Evolutionary conservation across 2,888 invertebrate genomes (phyloP).

Genomic region (Gnatocerus cornutus): DNA sequence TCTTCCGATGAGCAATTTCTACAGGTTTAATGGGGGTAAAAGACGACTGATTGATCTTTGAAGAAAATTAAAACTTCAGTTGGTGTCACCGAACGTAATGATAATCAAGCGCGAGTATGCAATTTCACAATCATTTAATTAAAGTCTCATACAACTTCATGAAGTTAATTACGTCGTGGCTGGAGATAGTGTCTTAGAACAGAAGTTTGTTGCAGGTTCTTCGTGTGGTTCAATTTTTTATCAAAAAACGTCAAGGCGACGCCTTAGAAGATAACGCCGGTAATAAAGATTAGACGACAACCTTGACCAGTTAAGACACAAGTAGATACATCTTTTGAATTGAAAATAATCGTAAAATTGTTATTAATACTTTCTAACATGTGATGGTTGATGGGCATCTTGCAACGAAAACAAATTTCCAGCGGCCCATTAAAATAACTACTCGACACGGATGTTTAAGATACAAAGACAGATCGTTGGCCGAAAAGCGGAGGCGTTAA

Average conservation of each 20-base stretch:
- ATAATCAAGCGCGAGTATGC: constrained; percentile 15
- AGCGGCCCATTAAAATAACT: too few relatives aligned
- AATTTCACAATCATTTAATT: constrained; percentile 9
- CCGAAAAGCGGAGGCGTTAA: constrained; percentile 28
- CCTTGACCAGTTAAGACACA: constrained; percentile 25
- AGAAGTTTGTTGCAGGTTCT: neutral
- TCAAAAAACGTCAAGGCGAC: constrained; percentile 23
- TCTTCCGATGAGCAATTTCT: neutral
- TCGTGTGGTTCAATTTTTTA: constrained; percentile 24
- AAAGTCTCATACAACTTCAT: constrained; percentile 3
- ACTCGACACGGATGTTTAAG: constrained; percentile 33
- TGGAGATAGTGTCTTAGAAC: constrained; percentile 2
- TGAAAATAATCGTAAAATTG: constrained; percentile 5
- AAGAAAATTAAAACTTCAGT: neutral
- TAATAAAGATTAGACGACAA: constrained; percentile 14
- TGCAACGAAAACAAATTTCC: too few relatives aligned
- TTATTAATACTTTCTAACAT: constrained; percentile 4
- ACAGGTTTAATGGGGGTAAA: neutral
- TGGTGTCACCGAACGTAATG: neutral
- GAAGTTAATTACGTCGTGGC: neutral
- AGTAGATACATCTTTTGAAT: constrained; percentile 1
- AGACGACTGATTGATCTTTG: too few relatives aligned
- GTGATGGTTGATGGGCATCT: too few relatives aligned
- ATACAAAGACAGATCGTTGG: constrained; percentile 32
- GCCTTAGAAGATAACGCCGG: constrained; percentile 22